Percentiles rank a stretch among this genome's conserved stretches.
phyloP scores from a whole-genome alignment of 2,888 invertebrate genomes.

The Drosophila testacea region DNA sequence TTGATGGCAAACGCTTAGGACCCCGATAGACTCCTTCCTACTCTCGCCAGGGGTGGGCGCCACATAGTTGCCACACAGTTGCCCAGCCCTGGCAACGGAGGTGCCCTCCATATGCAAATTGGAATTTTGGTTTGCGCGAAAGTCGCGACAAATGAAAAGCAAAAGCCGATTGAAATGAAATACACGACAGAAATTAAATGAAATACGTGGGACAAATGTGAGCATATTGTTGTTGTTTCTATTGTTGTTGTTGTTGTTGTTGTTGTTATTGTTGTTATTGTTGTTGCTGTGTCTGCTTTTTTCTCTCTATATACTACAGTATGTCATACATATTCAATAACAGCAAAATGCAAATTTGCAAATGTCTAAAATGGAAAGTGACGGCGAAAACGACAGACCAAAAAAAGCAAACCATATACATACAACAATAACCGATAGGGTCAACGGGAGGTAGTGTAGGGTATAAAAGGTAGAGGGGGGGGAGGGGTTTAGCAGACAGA shows the following conservation, averaged over 20 bases:
- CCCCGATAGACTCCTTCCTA: background rate
- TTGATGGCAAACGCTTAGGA: slow-evolving; percentile 64
- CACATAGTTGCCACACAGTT: slow-evolving; percentile 40
- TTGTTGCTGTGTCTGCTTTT: slow-evolving; percentile 36
- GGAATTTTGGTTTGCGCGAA: slow-evolving; percentile 59
- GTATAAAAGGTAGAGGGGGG: background rate
- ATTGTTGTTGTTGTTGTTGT: slow-evolving; percentile 30
- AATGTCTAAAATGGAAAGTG: slow-evolving; percentile 78
- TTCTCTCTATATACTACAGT: slow-evolving; percentile 30
- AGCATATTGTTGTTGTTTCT: slow-evolving; percentile 32
- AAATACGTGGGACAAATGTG: slow-evolving; percentile 73
- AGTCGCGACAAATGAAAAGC: slow-evolving; percentile 73
- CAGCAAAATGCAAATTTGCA: slow-evolving; percentile 75
- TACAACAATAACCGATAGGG: slow-evolving; percentile 14
- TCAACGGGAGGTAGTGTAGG: background rate
- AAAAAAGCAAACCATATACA: slow-evolving; percentile 36
- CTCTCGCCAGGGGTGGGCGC: background rate
- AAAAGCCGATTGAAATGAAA: slow-evolving; percentile 76
- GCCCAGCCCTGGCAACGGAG: slow-evolving; percentile 24
- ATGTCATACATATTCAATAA: slow-evolving; percentile 77
- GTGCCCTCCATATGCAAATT: slow-evolving; percentile 65
- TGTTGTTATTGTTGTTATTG: slow-evolving; percentile 19
- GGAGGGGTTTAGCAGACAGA: background rate
- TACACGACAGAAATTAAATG: slow-evolving; percentile 76
- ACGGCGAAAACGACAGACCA: slow-evolving; percentile 65